A percentile compares a stretch with the other conserved stretches of the same genome.
These are phyloP conservation scores for Paraescarpia echinospica DNA, from an alignment of 1,140 invertebrate species.

Conservation along the genomic window DNA sequence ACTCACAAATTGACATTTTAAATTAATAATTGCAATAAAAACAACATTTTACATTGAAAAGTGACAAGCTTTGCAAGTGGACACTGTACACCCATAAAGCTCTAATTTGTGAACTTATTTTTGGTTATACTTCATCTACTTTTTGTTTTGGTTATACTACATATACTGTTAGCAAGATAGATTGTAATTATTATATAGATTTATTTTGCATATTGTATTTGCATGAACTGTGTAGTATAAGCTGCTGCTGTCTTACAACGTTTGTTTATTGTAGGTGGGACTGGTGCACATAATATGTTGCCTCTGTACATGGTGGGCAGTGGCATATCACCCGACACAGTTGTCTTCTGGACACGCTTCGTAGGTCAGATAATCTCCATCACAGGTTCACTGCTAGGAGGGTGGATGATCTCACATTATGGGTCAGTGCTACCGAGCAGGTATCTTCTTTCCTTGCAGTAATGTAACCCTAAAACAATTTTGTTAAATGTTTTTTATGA, in stretches of 20 bases:
- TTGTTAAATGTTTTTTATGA: background rate
- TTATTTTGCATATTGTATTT: no score
- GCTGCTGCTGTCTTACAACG: background rate
- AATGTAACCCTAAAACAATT: background rate
- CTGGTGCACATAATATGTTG: slow-evolving; percentile 53
- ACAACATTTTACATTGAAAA: no score
- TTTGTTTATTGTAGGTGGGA: slow-evolving; percentile 51
- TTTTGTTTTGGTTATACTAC: no score
- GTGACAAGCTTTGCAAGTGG: no score
- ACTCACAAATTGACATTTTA: no score
- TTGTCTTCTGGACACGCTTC: slow-evolving; percentile 58
- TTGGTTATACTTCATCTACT: no score
- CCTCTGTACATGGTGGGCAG: slow-evolving; percentile 58
- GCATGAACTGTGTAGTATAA: no score
- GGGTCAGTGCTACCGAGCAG: slow-evolving; percentile 36
- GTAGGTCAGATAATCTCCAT: slow-evolving; percentile 55
- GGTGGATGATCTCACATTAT: slow-evolving; percentile 40
- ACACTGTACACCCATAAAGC: no score
- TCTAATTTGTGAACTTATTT: no score
- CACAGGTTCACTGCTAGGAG: slow-evolving; percentile 54
- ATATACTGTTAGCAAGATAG: no score
- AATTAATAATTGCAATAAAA: no score
- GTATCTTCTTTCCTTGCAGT: background rate
- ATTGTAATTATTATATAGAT: no score
- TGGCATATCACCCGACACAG: slow-evolving; percentile 41